Percentiles rank a stretch among this genome's conserved stretches.
Evolutionary conservation across 2,113 vertebrate genomes (phyloP).

Genomic region (Cyrtonyx montezumae): DNA sequence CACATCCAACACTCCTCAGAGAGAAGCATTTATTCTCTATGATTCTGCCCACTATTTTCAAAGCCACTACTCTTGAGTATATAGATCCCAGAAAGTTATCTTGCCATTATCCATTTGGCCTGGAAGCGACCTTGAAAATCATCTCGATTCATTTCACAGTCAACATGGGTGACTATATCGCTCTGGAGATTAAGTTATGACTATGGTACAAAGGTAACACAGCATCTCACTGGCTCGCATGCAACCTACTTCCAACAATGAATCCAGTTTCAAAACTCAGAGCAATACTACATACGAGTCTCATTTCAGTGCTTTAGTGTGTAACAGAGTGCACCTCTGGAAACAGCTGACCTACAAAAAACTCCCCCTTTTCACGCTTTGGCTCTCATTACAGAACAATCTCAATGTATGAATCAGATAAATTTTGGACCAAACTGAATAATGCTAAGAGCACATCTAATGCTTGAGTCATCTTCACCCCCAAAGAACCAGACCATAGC

Average conservation of each 20-base stretch:
- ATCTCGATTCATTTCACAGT: not conserved
- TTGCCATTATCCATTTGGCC: not conserved
- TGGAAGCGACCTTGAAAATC: no score
- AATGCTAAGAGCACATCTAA: not conserved
- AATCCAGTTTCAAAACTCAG: not conserved
- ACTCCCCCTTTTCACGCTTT: not conserved
- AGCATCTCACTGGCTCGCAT: not conserved
- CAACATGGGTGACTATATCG: not conserved
- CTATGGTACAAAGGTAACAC: not conserved
- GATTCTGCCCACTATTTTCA: not conserved
- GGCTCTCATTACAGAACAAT: not conserved
- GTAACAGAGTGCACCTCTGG: not conserved
- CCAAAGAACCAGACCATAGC: not conserved
- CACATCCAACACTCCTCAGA: not conserved
- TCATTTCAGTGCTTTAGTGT: not conserved
- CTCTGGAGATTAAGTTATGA: not conserved
- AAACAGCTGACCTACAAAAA: not conserved
- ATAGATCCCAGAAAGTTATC: not conserved
- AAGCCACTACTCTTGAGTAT: conserved; percentile 13
- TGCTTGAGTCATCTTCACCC: not conserved
- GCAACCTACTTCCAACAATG: not conserved
- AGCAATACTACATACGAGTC: not conserved
- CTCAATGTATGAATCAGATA: not conserved
- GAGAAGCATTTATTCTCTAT: not conserved
- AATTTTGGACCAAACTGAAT: not conserved